Evolutionary conservation across 2,888 invertebrate genomes (phyloP).

Genomic region (Ypsolopha scabrella): DNA sequence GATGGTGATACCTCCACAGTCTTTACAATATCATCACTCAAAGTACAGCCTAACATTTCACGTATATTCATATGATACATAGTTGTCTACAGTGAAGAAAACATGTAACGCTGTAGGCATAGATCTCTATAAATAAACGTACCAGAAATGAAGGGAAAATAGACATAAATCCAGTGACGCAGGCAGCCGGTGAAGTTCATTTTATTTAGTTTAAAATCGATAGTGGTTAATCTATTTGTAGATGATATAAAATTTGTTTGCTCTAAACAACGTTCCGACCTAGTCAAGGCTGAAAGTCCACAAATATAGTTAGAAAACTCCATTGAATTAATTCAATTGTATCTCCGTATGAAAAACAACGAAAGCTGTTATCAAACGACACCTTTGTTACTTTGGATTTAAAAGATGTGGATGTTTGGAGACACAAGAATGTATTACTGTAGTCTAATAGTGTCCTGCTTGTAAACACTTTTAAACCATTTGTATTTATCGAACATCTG

Average conservation of each 20-base stretch:
- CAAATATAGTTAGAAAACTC: slow-evolving; percentile 8
- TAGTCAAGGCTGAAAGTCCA: slow-evolving; percentile 42
- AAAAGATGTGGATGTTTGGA: too few relatives aligned
- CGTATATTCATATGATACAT: neutral
- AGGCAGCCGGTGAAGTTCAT: neutral
- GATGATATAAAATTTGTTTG: slow-evolving; percentile 49
- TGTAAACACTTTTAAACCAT: too few relatives aligned
- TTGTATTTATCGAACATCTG: too few relatives aligned
- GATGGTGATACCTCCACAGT: too few relatives aligned
- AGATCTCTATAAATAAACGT: neutral
- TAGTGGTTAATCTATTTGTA: slow-evolving; percentile 37
- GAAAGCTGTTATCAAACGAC: too few relatives aligned
- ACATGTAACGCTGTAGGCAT: neutral
- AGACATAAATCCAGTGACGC: slow-evolving; percentile 5
- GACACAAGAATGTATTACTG: too few relatives aligned
- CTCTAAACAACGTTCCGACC: slow-evolving; percentile 40
- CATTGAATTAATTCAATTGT: too few relatives aligned
- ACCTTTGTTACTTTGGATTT: too few relatives aligned
- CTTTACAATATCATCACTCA: too few relatives aligned
- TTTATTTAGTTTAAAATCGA: slow-evolving; percentile 19
- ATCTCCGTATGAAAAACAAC: too few relatives aligned
- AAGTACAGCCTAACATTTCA: neutral
- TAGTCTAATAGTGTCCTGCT: too few relatives aligned
- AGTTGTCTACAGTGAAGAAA: neutral
- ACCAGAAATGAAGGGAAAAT: slow-evolving; percentile 1